These are phyloP conservation scores for Falco peregrinus DNA, from an alignment of 2,797 vertebrate genomes.

Conservation along the genomic window DNA sequence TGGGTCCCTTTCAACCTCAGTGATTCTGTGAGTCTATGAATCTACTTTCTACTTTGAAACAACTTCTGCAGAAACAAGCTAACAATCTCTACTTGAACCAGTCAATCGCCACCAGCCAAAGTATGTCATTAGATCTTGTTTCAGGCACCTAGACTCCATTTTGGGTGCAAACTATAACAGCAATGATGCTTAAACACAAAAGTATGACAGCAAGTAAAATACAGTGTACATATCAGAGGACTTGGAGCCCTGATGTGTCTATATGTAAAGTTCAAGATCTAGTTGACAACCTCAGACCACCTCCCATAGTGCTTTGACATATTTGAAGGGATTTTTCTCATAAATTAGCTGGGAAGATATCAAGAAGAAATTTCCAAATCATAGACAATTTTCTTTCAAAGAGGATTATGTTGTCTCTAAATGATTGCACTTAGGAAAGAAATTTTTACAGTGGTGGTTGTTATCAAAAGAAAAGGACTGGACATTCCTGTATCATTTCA, in stretches of 20 bases:
- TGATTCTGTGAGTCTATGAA: background rate
- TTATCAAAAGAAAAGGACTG: background rate
- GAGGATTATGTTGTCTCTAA: background rate
- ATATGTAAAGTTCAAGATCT: background rate
- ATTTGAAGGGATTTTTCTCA: background rate
- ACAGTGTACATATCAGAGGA: background rate
- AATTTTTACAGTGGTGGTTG: background rate
- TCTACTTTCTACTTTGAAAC: background rate
- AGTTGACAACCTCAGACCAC: background rate
- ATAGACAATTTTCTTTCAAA: background rate
- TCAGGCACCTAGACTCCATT: accelerated
- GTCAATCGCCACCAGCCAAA: background rate
- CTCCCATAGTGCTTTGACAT: background rate
- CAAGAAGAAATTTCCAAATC: background rate
- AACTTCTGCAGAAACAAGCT: background rate
- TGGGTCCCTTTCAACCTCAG: background rate
- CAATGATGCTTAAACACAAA: background rate
- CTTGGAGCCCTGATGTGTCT: background rate
- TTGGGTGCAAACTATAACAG: background rate
- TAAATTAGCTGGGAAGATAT: background rate
- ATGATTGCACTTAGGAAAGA: background rate
- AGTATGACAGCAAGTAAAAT: background rate
- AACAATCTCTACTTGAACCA: background rate
- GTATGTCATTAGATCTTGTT: background rate
- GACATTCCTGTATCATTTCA: background rate